Base-by-base conservation (phyloP, 2,888 invertebrate genomes). In the Tipula confusa region DNA sequence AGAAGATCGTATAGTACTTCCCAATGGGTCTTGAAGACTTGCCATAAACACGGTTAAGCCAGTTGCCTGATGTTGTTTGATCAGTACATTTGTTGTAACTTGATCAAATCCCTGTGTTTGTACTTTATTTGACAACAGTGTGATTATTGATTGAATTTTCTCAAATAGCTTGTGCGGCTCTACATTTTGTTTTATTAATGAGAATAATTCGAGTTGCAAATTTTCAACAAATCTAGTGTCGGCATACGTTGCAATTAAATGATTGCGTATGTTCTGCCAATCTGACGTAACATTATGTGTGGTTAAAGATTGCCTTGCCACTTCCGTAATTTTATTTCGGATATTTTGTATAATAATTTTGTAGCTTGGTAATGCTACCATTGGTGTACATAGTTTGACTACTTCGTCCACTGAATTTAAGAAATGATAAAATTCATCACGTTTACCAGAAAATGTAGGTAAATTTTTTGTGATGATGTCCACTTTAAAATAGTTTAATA, bases 321-420 rank as follows among this genome's bases (percentile, higher is more conserved):
- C 85, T 82, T 85, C 85, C 85, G 85, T 87, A 86, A 86, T 85
- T 84, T 84, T 79, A 33, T 29, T 15, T 3, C n/a, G 36, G 15
- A 38, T 11, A 38, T 38, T 38, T 38, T 38, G 38, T 11, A 11
- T 9, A 11, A 38, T 38, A 11, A 38, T 82, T 33, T 28, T 82
- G 24, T 82, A 29, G 7, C 29, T 82, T 31, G 3, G 31, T 31
- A 31, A 7, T 36, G 5, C 11, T 36, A 11, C 36, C 9, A 36
- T 36, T 7, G 36, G 36, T 36, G 1, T 5, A 11, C 36, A 36
- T 7, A 36, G 1, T 6, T 36, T 11, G 5, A 36, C 11, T 36
- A 3, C 11, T 36, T 36, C 7, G 36, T 36, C 36, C 1, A 36
- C 36, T 36, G 36, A 36, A 11, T 36, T 36, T 5, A 36, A 11